These are phyloP conservation scores for Holcopasites calliopsidis DNA, from an alignment of 1,140 invertebrate species.

Conservation along the genomic window DNA sequence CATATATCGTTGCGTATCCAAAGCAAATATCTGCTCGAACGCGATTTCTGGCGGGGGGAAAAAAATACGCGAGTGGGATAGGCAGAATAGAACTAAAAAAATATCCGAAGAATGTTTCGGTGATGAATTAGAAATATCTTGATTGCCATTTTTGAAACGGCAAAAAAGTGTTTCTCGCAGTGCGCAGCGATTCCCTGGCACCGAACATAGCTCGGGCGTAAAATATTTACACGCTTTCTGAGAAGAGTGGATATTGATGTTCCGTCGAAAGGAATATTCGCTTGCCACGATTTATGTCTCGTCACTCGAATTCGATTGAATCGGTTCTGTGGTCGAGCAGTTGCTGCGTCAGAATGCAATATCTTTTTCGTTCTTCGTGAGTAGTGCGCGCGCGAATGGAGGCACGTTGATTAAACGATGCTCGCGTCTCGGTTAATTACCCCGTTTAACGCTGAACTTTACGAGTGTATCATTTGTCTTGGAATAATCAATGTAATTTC, in stretches of 20 bases:
- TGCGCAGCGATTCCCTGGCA: not conserved
- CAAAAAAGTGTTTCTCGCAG: too few species aligned
- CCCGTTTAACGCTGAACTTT: conserved; percentile 43
- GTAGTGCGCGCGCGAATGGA: not conserved
- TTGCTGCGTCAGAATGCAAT: not conserved
- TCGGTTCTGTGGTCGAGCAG: not conserved
- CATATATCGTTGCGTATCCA: not conserved
- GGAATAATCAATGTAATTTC: conserved; percentile 50
- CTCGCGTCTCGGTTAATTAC: conserved; percentile 44
- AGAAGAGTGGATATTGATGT: conserved; percentile 5
- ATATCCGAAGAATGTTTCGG: too few species aligned
- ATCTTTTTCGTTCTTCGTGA: too few species aligned
- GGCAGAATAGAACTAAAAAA: not conserved
- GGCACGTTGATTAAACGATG: conserved; percentile 15
- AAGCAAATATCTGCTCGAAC: not conserved
- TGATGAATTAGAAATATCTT: not conserved
- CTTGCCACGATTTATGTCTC: not conserved
- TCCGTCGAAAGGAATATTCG: not conserved
- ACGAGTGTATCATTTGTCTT: conserved; percentile 27
- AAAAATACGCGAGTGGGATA: not conserved
- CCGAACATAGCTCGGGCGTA: not conserved
- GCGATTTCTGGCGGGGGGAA: too few species aligned
- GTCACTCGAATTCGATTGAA: not conserved
- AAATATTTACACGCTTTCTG: conserved; percentile 6
- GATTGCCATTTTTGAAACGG: not conserved